Conservation (phyloP, 2,888 invertebrate species). For the Holacanthella duospinosa region DNA sequence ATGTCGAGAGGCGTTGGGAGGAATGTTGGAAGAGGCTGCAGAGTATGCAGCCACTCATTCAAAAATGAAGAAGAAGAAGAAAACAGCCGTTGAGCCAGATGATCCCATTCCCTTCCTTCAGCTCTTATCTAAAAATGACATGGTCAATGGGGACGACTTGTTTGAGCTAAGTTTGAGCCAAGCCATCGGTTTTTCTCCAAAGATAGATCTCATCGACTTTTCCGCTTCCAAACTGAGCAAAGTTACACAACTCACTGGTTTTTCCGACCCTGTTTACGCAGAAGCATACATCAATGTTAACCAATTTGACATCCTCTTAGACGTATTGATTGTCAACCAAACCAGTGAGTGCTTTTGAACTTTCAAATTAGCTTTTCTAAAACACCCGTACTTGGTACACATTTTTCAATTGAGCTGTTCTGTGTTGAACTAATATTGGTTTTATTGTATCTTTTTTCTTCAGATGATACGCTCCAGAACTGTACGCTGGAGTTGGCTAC, state of each 20-base stretch:
- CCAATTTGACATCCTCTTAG: slow-evolving; percentile 95
- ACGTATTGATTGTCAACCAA: slow-evolving; percentile 96
- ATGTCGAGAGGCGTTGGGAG: slow-evolving; percentile 66
- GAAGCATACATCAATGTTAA: slow-evolving; percentile 99
- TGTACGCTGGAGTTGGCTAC: slow-evolving; percentile 96
- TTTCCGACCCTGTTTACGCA: slow-evolving; percentile 98
- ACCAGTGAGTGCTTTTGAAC: slow-evolving; percentile 54
- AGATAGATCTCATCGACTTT: slow-evolving; percentile 45
- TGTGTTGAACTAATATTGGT: neutral
- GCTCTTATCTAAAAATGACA: slow-evolving; percentile 55
- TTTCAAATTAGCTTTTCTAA: neutral
- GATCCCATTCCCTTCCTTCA: slow-evolving; percentile 76
- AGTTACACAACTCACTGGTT: slow-evolving; percentile 94
- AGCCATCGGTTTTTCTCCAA: slow-evolving; percentile 58
- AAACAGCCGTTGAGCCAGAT: slow-evolving; percentile 65
- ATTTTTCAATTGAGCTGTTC: too few relatives aligned
- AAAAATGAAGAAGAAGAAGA: slow-evolving; percentile 58
- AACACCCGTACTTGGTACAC: neutral
- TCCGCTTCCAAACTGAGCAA: slow-evolving; percentile 50
- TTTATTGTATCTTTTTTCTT: slow-evolving; percentile 15
- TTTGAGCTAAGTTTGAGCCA: slow-evolving; percentile 89
- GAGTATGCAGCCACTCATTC: slow-evolving; percentile 54
- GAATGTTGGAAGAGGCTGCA: slow-evolving; percentile 71
- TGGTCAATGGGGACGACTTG: slow-evolving; percentile 60
- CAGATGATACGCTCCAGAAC: slow-evolving; percentile 89